Percentiles rank a stretch among this genome's conserved stretches.
phyloP scores from a whole-genome alignment of 2,797 vertebrate species.

The Zonotrichia albicollis region DNA sequence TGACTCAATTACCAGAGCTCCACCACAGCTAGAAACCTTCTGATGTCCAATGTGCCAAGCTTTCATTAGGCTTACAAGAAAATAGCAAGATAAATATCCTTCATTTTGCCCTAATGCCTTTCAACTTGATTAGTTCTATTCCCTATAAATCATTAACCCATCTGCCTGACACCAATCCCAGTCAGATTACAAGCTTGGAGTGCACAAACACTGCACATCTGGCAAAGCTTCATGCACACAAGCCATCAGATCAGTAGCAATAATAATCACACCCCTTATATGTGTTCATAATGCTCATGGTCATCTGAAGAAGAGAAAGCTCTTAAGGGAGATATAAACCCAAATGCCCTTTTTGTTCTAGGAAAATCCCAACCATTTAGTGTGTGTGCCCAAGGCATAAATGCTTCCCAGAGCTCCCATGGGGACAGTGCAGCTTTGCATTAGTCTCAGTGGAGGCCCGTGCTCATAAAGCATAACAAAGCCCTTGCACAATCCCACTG shows the following conservation, averaged over 20 bases:
- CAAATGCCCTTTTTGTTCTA: neutral
- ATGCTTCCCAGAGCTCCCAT: neutral
- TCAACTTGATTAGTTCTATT: neutral
- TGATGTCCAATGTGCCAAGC: neutral
- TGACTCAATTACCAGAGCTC: neutral
- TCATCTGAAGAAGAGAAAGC: neutral
- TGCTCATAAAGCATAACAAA: neutral
- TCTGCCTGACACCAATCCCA: neutral
- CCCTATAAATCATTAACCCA: neutral
- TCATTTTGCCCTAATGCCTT: neutral
- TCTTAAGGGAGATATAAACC: neutral
- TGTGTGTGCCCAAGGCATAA: neutral
- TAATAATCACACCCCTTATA: neutral
- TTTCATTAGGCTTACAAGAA: neutral
- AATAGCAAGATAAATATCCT: neutral
- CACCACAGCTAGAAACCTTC: neutral
- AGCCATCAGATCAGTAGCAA: neutral
- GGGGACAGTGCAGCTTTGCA: neutral
- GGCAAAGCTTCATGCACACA: neutral
- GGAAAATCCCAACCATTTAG: neutral
- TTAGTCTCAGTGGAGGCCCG: neutral
- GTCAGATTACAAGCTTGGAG: neutral
- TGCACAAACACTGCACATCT: neutral
- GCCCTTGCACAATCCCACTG: neutral
- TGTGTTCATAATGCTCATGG: neutral